A percentile compares a stretch with the other conserved stretches of the same genome.
Conservation (phyloP, 2,113 vertebrate species). For the Campylomormyrus numenius region DNA sequence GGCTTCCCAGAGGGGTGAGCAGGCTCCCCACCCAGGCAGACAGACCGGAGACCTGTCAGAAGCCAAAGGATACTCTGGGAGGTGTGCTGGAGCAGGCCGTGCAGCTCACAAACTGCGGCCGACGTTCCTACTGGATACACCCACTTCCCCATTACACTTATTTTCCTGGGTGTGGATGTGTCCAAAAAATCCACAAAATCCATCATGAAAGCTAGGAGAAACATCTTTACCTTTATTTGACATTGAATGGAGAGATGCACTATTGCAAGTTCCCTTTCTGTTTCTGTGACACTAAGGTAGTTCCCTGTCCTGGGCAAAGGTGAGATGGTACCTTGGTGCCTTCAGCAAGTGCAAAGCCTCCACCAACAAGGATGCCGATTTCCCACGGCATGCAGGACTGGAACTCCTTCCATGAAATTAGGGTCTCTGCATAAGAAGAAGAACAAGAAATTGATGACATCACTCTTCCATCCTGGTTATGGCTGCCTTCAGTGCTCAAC, state of each 20-base stretch:
- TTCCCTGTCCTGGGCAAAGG: neutral
- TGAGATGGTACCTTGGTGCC: constrained; percentile 70
- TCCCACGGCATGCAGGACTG: constrained; percentile 89
- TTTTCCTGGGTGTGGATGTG: neutral
- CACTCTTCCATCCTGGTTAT: neutral
- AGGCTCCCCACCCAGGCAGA: constrained; percentile 77
- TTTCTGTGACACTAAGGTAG: neutral
- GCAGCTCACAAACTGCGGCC: neutral
- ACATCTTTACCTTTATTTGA: neutral
- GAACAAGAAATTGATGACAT: neutral
- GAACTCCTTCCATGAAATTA: constrained; percentile 90
- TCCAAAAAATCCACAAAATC: neutral
- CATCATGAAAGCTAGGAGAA: neutral
- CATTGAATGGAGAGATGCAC: neutral
- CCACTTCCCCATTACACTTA: neutral
- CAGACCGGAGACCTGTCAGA: constrained; percentile 69
- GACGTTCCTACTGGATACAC: constrained; percentile 2
- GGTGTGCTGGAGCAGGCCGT: neutral
- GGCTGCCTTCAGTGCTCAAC: neutral
- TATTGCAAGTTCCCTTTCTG: neutral
- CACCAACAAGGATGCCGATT: constrained; percentile 81
- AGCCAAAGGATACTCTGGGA: neutral
- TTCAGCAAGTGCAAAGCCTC: constrained; percentile 86
- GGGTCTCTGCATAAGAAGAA: constrained; percentile 34
- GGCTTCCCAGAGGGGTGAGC: constrained; percentile 71